Percentiles rank a stretch among this genome's conserved stretches.
phyloP scores from a whole-genome alignment of 1,140 invertebrate genomes.

The Meloidogyne exigua region DNA sequence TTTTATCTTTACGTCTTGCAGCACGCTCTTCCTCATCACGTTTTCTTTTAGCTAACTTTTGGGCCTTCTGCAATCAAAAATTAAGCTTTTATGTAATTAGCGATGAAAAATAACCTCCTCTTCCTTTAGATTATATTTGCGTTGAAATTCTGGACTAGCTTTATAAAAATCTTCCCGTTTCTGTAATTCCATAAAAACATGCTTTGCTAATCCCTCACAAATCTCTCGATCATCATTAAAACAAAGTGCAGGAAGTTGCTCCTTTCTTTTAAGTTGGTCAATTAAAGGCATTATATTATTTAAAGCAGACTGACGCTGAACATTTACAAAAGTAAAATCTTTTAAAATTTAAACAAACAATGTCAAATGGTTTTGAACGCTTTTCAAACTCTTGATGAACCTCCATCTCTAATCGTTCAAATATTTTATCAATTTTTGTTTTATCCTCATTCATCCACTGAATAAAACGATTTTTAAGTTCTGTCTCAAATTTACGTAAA shows the following conservation, averaged over 20 bases:
- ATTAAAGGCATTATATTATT: conserved; percentile 57
- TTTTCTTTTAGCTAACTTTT: conserved; percentile 56
- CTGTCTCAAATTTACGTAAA: conserved; percentile 51
- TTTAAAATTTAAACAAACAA: conserved; percentile 40
- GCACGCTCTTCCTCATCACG: conserved; percentile 52
- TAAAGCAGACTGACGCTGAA: conserved; percentile 47
- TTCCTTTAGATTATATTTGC: conserved; percentile 48
- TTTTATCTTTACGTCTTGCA: conserved; percentile 58
- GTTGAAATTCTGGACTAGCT: conserved; percentile 57
- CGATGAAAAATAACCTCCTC: conserved; percentile 42
- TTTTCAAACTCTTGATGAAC: conserved; percentile 59
- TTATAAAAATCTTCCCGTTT: conserved; percentile 42
- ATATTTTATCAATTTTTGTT: conserved; percentile 51
- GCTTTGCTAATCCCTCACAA: conserved; percentile 55
- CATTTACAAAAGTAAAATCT: background rate
- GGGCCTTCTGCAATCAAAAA: conserved; percentile 47
- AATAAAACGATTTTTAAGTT: conserved; percentile 56
- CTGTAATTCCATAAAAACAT: conserved; percentile 50
- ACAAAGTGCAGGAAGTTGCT: conserved; percentile 58
- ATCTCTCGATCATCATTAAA: conserved; percentile 62
- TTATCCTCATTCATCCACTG: conserved; percentile 58
- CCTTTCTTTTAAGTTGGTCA: conserved; percentile 51
- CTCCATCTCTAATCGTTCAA: conserved; percentile 43
- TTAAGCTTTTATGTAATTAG: conserved; percentile 8
- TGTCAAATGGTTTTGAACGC: conserved; percentile 56